phyloP scores from a whole-genome alignment of 2,113 vertebrate species.

The Zosterops japonicus region DNA sequence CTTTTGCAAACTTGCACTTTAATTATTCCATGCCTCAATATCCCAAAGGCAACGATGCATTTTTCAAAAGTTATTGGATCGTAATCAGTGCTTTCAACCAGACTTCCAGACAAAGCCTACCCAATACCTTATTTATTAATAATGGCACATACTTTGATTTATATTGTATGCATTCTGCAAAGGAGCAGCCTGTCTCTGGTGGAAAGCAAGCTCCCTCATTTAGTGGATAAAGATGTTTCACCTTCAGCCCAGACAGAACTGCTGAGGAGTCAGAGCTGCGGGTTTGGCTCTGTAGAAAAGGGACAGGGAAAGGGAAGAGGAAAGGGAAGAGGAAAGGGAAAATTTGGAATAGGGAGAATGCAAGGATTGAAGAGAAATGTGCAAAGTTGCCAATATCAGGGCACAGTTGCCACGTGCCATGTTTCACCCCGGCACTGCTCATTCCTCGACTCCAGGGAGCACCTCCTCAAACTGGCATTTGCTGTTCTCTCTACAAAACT shows the following conservation, averaged over 20 bases:
- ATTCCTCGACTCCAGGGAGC: not conserved
- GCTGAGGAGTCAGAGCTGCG: not conserved
- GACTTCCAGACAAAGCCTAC: constrained; percentile 53
- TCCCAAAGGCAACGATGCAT: constrained; percentile 53
- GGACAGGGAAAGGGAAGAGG: not conserved
- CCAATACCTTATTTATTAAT: constrained; percentile 66
- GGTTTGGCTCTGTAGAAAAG: not conserved
- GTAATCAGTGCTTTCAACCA: constrained; percentile 59
- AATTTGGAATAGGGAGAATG: accelerated
- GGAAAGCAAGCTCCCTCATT: constrained; percentile 23
- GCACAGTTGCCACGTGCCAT: not conserved
- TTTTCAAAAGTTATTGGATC: constrained; percentile 51
- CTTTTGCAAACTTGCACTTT: not conserved
- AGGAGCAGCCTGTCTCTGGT: not conserved
- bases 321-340: not conserved
- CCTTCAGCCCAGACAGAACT: constrained; percentile 6
- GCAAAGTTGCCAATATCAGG: accelerated
- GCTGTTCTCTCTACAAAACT: not conserved
- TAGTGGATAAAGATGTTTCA: constrained; percentile 39
- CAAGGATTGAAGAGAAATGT: not conserved
- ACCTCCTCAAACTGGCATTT: accelerated
- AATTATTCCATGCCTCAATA: constrained; percentile 45
- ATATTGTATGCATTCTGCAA: constrained; percentile 67
- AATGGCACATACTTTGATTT: constrained; percentile 66
- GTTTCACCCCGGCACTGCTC: not conserved